Base-by-base conservation (phyloP, 2,888 invertebrate genomes). In the Gandaritis pyraliata region DNA sequence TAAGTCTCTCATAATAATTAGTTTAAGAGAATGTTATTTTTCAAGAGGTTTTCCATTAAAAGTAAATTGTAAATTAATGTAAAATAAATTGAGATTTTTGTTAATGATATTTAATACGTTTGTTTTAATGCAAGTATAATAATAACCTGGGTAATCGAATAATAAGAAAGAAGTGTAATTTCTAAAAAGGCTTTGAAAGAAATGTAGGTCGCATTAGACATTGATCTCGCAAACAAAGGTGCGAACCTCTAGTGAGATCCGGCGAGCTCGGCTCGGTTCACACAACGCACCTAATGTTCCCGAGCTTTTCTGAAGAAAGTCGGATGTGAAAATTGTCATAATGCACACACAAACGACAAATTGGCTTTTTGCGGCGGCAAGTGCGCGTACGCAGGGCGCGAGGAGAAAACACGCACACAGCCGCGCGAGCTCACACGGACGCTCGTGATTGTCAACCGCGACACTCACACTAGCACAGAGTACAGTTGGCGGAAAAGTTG, bases 1-100 rank as follows among this genome's bases (percentile, higher is more conserved):
- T 71, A 67, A 69, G 69, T 74, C 69, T 74, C 72, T 76, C 74
- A 76, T 77, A 75, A 77, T 80, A 76, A 80, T 79, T 80, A 77
- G 74, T 76, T 75, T 81, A 78, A 83, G 82, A 81, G 82, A 86
- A 88, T 87, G 88, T 89, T 89, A 88, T 86, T 84, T 86, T 87
- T 85, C 82, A 79, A 87, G 83, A 86, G 81, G 83, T 85, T 88
- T 82, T 76, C 72, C 66, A 71, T 73, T 75, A 47, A 86, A 86
- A 86, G 83, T 87, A 85, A 70, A 70, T 75, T 92, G 90, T 91
- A 91, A 91, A 92, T 86, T 90, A 88, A 89, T 91, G 92, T 92
- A 91, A 90, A 92, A 90, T 90, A 90, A 92, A 92, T 77, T 81
- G 88, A 88, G 86, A 89, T 88, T 90, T 91, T 90, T 90, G 88